Conservation (phyloP, 2,797 vertebrate genomes). For the Gila robusta region DNA sequence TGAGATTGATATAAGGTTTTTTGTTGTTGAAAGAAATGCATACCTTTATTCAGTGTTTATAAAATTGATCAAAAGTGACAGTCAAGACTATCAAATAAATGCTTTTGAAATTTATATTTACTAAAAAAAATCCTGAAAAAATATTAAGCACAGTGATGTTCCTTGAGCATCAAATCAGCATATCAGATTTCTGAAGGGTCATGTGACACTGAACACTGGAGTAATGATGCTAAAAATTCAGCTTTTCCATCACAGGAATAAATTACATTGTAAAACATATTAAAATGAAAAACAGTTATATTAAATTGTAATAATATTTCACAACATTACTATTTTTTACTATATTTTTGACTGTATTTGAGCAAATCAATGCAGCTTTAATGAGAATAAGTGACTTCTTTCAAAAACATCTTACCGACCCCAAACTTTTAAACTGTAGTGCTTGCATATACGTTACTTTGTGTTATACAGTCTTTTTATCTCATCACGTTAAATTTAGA, state of each 20-base stretch:
- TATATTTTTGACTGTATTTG: neutral
- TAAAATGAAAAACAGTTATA: neutral
- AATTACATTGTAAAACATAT: no score
- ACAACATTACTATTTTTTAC: neutral
- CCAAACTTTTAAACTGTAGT: neutral
- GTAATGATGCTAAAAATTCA: neutral
- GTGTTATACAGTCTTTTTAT: neutral
- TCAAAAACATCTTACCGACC: neutral
- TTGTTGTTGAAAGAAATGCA: neutral
- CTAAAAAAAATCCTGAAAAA: neutral
- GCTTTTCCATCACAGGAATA: no score
- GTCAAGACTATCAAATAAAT: neutral
- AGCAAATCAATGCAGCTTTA: neutral
- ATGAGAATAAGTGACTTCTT: neutral
- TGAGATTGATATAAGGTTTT: neutral
- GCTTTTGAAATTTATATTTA: neutral
- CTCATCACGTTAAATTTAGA: neutral
- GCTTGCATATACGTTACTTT: neutral
- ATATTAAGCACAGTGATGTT: neutral
- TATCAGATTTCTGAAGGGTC: neutral
- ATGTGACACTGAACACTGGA: neutral
- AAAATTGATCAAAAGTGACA: neutral
- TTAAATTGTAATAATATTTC: neutral
- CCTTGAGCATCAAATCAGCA: neutral
- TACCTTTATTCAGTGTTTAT: neutral